Evolutionary conservation across 2,888 invertebrate genomes (phyloP), one percentile per base, ranked within the genome.

Genomic region (Scotopteryx bipunctaria): DNA sequence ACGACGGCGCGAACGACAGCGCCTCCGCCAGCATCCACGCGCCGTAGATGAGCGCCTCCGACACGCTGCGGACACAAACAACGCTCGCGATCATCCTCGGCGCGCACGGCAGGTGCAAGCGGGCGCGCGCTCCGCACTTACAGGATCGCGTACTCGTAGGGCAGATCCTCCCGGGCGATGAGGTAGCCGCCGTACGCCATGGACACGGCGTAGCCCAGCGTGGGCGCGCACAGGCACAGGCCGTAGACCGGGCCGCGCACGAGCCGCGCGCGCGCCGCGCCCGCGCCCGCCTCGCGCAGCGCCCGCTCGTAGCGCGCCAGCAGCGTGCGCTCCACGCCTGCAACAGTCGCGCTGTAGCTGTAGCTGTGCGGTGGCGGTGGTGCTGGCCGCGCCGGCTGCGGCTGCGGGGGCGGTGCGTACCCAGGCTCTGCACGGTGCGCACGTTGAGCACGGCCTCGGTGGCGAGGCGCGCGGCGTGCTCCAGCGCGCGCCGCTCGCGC

Each of bases 21-120:
- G 95, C 94, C 71, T 95, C 95, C 0, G 95, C 95, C 65, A 95
- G 69, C 94, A 95, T 95, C 94, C 95, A 95, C 1, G 95, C 94
- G 27, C 95, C 95, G 71, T 95, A 94, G 65, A 95, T 94, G 23
- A 95, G 81, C 0, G 95, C 94, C 68, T 95, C 95, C 0, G 95
- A 94, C 0, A 95, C 94, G 53, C 94, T 94, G 73, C 3, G 50
- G 23, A 5, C 9, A 27, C 0, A 5, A 5, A 11, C 4, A 27
- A 8, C 11, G 11, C 3, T 4, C 0, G 9, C 27, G 27, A 11
- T 9, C 27, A 4, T 8, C 11, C 6, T 2, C 27, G 27, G 1
- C 27, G 9, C n/a, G 25, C 6, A 5, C 2, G n/a, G n/a, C n/a
- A n/a, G n/a, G n/a, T n/a, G n/a, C 19, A 2, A 21, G 16, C 6